Base-by-base conservation (phyloP, 2,888 invertebrate species). In the Muschampia plurimacula region DNA sequence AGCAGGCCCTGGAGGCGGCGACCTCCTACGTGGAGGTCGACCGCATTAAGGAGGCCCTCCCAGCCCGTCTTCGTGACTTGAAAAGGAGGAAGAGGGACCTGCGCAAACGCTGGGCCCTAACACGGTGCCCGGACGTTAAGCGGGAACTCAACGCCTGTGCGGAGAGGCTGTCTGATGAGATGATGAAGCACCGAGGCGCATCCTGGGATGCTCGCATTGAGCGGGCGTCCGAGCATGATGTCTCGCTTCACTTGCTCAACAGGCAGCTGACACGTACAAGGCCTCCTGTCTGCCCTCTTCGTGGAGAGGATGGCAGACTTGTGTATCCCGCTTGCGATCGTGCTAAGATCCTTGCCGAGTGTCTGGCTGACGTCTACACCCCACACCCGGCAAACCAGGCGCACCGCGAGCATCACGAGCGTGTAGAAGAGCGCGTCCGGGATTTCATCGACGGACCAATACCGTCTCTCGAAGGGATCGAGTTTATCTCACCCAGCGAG, bases 81-180 rank as follows among this genome's bases (percentile, higher is more conserved):
- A n/a, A n/a, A n/a, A n/a, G n/a, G n/a, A n/a, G n/a, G n/a, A n/a
- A n/a, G n/a, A n/a, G n/a, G n/a, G n/a, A n/a, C n/a, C n/a, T n/a
- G n/a, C n/a, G n/a, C n/a, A n/a, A n/a, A n/a, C n/a, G n/a, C n/a
- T n/a, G n/a, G n/a, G n/a, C n/a, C n/a, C n/a, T n/a, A n/a, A n/a
- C n/a, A n/a, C n/a, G n/a, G n/a, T n/a, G n/a, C n/a, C n/a, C n/a
- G n/a, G n/a, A 32, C 32, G 0, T 13, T 32, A 13, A 32, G 65
- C 32, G 49, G 3, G 62, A 62, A 6, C 62, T 69, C 3, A 69
- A 69, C 36, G 62, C 62, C 0, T 6, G 36, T 2, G 22, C 60
- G 5, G 69, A 69, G 62, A 15, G 13, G 49, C 52, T 69, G 69
- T 2, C 12, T 49, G 22, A 22, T 5, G 69, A 49, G 52, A 52